These are phyloP conservation scores for Junonia oenone DNA, from an alignment of 2,888 invertebrate genomes.

Conservation along the genomic window DNA sequence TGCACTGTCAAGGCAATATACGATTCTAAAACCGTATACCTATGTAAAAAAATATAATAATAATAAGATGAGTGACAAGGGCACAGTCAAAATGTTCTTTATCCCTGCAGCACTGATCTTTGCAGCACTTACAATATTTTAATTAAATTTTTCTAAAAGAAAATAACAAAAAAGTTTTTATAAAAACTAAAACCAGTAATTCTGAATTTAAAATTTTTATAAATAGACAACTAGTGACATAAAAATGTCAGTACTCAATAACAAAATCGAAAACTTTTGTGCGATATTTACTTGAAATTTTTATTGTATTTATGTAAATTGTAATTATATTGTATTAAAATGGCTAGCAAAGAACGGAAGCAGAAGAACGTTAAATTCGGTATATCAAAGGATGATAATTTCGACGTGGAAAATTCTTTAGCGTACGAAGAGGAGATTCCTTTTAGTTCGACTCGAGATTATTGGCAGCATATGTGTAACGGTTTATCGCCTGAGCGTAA, in stretches of 20 bases:
- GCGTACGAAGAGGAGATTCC: slow-evolving; percentile 47
- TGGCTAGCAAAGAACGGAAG: slow-evolving; percentile 51
- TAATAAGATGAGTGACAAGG: no score
- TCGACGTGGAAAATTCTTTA: slow-evolving; percentile 39
- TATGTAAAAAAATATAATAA: no score
- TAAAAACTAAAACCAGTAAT: no score
- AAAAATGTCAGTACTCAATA: slow-evolving; percentile 1
- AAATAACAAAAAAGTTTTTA: background rate
- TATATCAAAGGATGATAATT: slow-evolving; percentile 58
- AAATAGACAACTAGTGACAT: background rate
- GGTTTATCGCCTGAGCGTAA: slow-evolving; percentile 33
- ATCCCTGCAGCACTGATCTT: background rate
- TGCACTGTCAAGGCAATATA: no score
- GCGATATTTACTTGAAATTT: slow-evolving; percentile 44
- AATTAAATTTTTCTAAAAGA: background rate
- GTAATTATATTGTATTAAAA: slow-evolving; percentile 24
- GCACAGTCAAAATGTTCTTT: no score
- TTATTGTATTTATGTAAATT: slow-evolving; percentile 32
- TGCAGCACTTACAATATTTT: background rate
- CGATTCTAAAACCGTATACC: no score
- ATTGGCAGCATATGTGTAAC: slow-evolving; percentile 56
- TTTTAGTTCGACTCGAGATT: slow-evolving; percentile 56
- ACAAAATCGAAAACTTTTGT: slow-evolving; percentile 25
- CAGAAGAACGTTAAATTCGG: slow-evolving; percentile 62
- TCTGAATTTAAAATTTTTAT: slow-evolving; percentile 13